phyloP scores from a whole-genome alignment of 2,797 vertebrate species.

The Sebastes paucispinis region DNA sequence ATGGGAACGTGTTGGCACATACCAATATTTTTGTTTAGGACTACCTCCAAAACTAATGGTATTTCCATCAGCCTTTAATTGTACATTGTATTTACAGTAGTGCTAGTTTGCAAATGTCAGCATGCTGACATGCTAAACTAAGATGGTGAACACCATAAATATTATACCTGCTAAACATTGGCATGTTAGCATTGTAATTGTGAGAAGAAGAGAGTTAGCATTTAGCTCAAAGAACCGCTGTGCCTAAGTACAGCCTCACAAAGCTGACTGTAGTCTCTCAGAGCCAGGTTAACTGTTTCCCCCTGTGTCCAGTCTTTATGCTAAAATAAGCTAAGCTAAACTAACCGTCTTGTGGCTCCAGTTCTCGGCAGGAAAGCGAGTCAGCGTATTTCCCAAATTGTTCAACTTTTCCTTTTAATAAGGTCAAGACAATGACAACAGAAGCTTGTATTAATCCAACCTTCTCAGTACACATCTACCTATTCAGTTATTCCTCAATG shows the following conservation, averaged over 20 bases:
- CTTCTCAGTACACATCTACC: not conserved
- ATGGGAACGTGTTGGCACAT: not conserved
- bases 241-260: not conserved
- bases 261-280: not conserved
- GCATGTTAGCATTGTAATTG: not conserved
- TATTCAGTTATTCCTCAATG: not conserved
- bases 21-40: not conserved
- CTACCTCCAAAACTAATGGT: not conserved
- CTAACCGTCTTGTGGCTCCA: not conserved
- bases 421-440: not conserved
- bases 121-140: not conserved
- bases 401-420: conserved; percentile 30
- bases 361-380: not conserved
- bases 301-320: not conserved
- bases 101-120: not conserved
- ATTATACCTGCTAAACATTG: not conserved
- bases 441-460: conserved; percentile 12
- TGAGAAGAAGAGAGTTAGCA: not conserved
- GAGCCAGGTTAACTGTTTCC: not conserved
- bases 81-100: not conserved
- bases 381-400: not conserved
- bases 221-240: not conserved
- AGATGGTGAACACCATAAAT: not conserved
- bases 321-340: not conserved
- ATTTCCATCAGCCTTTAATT: not conserved